phyloP scores from a whole-genome alignment of 2,797 vertebrate genomes.

The Sebastes oblongus region DNA sequence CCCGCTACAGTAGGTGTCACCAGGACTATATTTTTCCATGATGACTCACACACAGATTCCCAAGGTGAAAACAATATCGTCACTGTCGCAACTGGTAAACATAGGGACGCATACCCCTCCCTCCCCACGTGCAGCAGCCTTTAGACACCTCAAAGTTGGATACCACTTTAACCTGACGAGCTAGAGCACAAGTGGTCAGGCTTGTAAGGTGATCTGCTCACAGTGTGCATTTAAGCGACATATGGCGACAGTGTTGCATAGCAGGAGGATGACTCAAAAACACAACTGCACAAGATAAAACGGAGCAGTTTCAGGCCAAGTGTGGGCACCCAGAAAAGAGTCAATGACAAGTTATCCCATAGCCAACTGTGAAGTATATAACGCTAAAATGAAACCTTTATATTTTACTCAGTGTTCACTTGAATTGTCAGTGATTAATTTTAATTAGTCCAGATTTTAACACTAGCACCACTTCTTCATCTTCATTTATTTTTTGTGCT shows the following conservation, averaged over 20 bases:
- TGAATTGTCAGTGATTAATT: not conserved
- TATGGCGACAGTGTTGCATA: not conserved
- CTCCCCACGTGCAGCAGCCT: not conserved
- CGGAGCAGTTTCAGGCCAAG: constrained; percentile 1
- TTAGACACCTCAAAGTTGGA: not conserved
- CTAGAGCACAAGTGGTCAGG: not conserved
- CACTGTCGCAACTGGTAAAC: not conserved
- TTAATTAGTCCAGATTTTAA: not conserved
- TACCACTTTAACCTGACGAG: not conserved
- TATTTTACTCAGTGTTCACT: not conserved
- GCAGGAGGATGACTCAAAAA: not conserved
- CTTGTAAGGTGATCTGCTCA: not conserved
- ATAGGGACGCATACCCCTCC: fast-evolving
- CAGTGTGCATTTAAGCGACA: not conserved
- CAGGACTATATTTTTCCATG: no score
- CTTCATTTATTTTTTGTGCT: not conserved
- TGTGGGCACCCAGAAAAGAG: not conserved
- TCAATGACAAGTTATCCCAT: not conserved
- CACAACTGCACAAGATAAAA: not conserved
- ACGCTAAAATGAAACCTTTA: not conserved
- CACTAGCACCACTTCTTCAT: not conserved
- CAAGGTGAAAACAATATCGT: not conserved
- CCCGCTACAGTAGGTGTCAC: no score
- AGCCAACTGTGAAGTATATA: not conserved
- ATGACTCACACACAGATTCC: not conserved